Evolutionary conservation across 2,797 vertebrate genomes (phyloP), one percentile per base, ranked within the genome.

Genomic region (Eulemur rubriventer): DNA sequence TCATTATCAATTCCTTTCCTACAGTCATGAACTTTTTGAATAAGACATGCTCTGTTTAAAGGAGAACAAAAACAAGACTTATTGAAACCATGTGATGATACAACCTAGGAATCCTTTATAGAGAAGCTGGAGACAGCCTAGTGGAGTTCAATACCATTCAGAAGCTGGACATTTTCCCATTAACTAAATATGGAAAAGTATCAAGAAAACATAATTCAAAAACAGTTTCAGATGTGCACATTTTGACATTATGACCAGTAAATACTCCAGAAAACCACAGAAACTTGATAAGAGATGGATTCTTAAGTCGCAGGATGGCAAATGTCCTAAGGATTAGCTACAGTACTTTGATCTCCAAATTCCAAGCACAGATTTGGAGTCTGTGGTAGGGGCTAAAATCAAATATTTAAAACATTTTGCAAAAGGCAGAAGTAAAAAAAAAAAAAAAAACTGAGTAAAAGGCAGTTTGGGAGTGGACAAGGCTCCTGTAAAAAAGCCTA

Each of bases 261-360:
- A 97, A 95, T 88, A 92, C 38, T 86, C 46, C 89, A 92, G 92
- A 92, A 97, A 97, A 96, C 93, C 91, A 95, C 86, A 95, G 89
- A 95, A 67, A 87, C 85, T 88, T 78, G 95, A 88, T 94, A 98
- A 95, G 93, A 96, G 70, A 70, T 69, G 30, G 50, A 18, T 96
- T 94, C 28, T 72, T 73, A 84, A 96, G 35, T 94, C 94, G 93
- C 79, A 38, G 0, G 41, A 89, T 90, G 81, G 93, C 92, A 95
- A 83, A 79, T 55, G 50, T 95, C 80, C 80, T 80, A 65, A 86
- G 82, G 70, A 97, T 98, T 96, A 98, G 95, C 89, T 91, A 95
- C 52, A 96, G 87, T 89, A 52, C 90, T 95, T 97, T 97, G 95
- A 96, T 73, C 67, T 97, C 38, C 80, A 96, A 95, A 93, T 96